These are phyloP conservation scores for Trissolcus brochymenae DNA, from an alignment of 2,888 invertebrate species.

Conservation along the genomic window DNA sequence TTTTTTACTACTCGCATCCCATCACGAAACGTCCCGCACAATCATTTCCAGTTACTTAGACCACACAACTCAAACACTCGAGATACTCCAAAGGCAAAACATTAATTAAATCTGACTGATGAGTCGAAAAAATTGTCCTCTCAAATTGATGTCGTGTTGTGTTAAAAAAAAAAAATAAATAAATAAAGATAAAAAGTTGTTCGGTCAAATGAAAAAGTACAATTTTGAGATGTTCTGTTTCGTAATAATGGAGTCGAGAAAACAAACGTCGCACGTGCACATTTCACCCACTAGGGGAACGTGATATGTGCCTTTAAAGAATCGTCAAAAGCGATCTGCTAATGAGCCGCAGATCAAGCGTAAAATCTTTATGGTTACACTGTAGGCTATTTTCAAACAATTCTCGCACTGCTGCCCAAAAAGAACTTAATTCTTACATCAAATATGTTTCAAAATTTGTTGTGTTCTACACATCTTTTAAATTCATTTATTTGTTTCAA, in stretches of 20 bases:
- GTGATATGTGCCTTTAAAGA: constrained; percentile 27
- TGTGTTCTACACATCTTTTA: too few relatives aligned
- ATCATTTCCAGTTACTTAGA: constrained; percentile 31
- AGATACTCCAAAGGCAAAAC: constrained; percentile 12
- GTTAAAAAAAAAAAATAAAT: too few relatives aligned
- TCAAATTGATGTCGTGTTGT: too few relatives aligned
- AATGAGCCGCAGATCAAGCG: constrained; percentile 38
- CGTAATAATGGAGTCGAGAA: constrained; percentile 32
- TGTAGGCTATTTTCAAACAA: too few relatives aligned
- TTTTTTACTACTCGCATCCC: constrained; percentile 22
- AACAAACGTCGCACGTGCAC: constrained; percentile 41
- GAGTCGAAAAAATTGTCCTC: too few relatives aligned
- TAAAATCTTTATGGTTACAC: constrained; percentile 11
- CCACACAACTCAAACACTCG: constrained; percentile 28
- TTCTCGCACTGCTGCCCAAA: too few relatives aligned
- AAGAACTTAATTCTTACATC: too few relatives aligned
- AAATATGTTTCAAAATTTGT: too few relatives aligned
- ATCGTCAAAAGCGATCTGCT: constrained; percentile 40
- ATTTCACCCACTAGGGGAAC: constrained; percentile 18
- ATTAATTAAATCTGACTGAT: constrained; percentile 17
- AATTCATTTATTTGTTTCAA: too few relatives aligned
- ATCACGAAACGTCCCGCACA: constrained; percentile 8
- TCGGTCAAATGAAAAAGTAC: constrained; percentile 14
- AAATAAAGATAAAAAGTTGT: too few relatives aligned
- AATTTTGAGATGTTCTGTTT: constrained; percentile 18